Percentiles rank a stretch among this genome's conserved stretches.
Conservation (phyloP, 2,797 vertebrate genomes). For the Acestrorhynchus altus region DNA sequence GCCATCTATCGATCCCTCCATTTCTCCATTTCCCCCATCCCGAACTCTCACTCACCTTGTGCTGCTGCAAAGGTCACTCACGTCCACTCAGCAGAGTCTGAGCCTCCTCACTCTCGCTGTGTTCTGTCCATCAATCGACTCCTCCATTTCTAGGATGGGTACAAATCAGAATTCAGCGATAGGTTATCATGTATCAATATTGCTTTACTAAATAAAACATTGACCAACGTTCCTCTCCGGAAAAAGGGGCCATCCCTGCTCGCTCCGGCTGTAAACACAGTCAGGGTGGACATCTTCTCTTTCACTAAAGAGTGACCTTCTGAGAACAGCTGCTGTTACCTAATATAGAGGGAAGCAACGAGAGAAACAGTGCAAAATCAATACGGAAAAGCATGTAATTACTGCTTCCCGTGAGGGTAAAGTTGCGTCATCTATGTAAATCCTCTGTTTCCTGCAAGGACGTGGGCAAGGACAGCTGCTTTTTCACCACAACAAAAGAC, state of each 20-base stretch:
- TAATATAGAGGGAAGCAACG: constrained; percentile 9
- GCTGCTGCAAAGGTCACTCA: constrained; percentile 31
- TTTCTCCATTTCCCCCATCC: background rate
- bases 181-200: background rate
- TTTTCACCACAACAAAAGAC: background rate
- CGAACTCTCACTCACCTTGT: constrained; percentile 16
- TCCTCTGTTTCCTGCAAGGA: constrained; percentile 1
- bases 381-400: constrained; percentile 15
- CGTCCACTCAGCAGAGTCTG: constrained; percentile 5
- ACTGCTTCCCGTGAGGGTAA: background rate
- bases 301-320: constrained; percentile 34
- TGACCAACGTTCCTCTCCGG: background rate
- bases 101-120: background rate
- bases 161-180: background rate
- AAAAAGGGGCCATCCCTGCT: background rate
- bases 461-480: background rate
- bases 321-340: background rate
- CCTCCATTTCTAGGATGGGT: background rate
- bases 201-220: background rate
- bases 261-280: background rate
- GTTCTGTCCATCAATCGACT: background rate
- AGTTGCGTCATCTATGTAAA: background rate
- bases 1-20: constrained; percentile 4
- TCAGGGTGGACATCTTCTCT: background rate
- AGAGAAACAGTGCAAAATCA: constrained; percentile 17